Base-by-base conservation (phyloP, 2,113 vertebrate species). In the Bubo scandiacus region DNA sequence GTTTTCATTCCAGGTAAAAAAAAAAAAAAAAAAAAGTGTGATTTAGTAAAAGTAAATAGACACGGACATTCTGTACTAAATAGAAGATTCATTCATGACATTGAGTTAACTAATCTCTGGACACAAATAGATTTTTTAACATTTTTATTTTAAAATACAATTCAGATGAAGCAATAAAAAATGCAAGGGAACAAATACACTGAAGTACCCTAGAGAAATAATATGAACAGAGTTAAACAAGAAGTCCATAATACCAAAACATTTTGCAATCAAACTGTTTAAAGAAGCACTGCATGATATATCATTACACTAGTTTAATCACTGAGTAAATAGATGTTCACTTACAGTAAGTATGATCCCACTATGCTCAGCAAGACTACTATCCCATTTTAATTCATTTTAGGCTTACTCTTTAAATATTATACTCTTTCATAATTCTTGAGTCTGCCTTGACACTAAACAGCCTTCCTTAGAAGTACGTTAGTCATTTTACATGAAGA, bases 281-380 rank as follows among this genome's bases (percentile, higher is more conserved):
- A 59, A 96, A 66, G 58, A 70, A 78, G 11, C 40, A 87, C 68
- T 95, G 79, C 45, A 81, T 78, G 30, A 57, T 91, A 67, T 49
- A 89, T 85, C 62, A 86, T 66, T 8, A 49, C 63, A 80, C 21
- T 89, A 81, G 51, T 90, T 94, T 94, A 96, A 95, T 94, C 86
- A 80, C 34, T 94, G 47, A 57, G 32, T 91, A 97, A 95, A 94
- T 94, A 86, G 90, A 47, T 82, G 72, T 43, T 65, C 34, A 73
- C 51, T 94, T 88, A 80, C 15, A 92, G n/a, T 79, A 95, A 96
- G 68, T 86, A 84, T 78, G 63, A 83, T 92, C 74, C 73, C 45
- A 91, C 43, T 71, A 15, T 68, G 30, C 34, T 86, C 25, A 90
- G 43, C 59, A 96, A 65, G 55, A 92, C 58, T 94, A 65, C 62